A percentile compares a stretch with the other conserved stretches of the same genome.
Evolutionary conservation across 2,797 vertebrate genomes (phyloP).

Genomic region (Parauchenoglanis punctatus): DNA sequence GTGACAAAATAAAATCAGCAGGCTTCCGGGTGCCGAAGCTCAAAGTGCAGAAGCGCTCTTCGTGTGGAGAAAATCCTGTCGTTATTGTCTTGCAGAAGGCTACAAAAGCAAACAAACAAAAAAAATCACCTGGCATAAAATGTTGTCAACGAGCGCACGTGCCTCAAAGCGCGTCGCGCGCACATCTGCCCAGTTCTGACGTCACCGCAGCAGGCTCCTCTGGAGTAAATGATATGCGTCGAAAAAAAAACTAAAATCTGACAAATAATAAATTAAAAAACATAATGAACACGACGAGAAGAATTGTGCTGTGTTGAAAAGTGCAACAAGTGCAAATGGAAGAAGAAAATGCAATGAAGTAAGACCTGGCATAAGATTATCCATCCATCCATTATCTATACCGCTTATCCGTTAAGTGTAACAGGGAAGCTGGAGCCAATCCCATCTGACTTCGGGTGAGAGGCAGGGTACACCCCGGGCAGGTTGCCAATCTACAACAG

Average conservation of each 20-base stretch:
- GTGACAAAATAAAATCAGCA: slow-evolving; percentile 80
- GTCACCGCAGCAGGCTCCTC: slow-evolving; percentile 66
- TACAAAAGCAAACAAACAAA: slow-evolving; percentile 18
- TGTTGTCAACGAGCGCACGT: slow-evolving; percentile 57
- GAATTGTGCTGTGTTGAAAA: too few relatives aligned
- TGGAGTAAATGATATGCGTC: slow-evolving; percentile 65
- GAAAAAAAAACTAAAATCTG: not conserved
- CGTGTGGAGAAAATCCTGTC: not conserved
- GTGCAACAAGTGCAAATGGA: too few relatives aligned
- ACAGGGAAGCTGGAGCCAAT: too few relatives aligned
- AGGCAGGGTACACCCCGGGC: too few relatives aligned
- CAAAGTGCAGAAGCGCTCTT: slow-evolving; percentile 32
- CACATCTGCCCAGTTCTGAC: slow-evolving; percentile 70
- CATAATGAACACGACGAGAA: too few relatives aligned
- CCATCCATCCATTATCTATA: too few relatives aligned
- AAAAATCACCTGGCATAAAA: slow-evolving; percentile 33
- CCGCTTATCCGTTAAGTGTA: too few relatives aligned
- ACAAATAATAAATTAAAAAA: too few relatives aligned
- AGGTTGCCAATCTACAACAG: too few relatives aligned
- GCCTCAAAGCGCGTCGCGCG: slow-evolving; percentile 59
- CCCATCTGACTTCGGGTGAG: too few relatives aligned
- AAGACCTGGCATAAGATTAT: too few relatives aligned
- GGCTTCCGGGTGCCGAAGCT: slow-evolving; percentile 77
- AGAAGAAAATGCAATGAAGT: too few relatives aligned
- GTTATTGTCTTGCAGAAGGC: not conserved